Evolutionary conservation across 2,888 invertebrate species (phyloP).

Genomic region (Alentia gelatinosa): DNA sequence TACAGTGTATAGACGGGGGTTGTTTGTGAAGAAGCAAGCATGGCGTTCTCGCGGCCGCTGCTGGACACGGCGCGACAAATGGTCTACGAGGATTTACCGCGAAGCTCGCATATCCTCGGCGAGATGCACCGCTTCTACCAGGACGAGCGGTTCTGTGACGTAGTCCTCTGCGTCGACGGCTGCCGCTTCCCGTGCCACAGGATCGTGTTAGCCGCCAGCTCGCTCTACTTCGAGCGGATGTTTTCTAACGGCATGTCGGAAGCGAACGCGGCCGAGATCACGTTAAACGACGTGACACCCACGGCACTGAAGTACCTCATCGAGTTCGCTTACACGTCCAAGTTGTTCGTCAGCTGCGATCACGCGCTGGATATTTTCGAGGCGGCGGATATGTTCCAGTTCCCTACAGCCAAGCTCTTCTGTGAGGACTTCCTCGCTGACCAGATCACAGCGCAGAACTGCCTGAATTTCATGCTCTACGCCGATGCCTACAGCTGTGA

Average conservation of each 20-base stretch:
- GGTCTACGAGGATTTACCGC: constrained; percentile 60
- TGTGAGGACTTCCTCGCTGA: constrained; percentile 75
- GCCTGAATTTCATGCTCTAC: constrained; percentile 65
- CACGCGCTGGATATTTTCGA: constrained; percentile 79
- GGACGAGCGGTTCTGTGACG: constrained; percentile 64
- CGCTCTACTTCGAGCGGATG: constrained; percentile 80
- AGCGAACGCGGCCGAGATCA: constrained; percentile 74
- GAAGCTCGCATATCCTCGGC: constrained; percentile 61
- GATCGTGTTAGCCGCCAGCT: constrained; percentile 79
- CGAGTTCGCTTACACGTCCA: constrained; percentile 80
- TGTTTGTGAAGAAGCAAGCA: neutral
- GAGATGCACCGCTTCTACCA: constrained; percentile 68
- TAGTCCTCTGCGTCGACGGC: constrained; percentile 61
- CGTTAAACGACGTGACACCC: constrained; percentile 77
- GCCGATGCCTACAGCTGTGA: constrained; percentile 65
- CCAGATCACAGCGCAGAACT: constrained; percentile 72
- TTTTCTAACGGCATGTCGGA: constrained; percentile 79
- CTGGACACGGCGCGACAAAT: constrained; percentile 54
- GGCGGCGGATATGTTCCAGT: constrained; percentile 79
- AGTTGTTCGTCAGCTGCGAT: constrained; percentile 75
- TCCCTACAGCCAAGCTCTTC: constrained; percentile 76
- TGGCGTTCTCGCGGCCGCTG: constrained; percentile 58
- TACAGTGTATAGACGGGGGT: neutral
- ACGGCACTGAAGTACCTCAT: constrained; percentile 77
- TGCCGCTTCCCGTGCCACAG: constrained; percentile 76